Percentiles rank a stretch among this genome's conserved stretches.
Evolutionary conservation across 2,888 invertebrate species (phyloP).

Genomic region (Timema podura): DNA sequence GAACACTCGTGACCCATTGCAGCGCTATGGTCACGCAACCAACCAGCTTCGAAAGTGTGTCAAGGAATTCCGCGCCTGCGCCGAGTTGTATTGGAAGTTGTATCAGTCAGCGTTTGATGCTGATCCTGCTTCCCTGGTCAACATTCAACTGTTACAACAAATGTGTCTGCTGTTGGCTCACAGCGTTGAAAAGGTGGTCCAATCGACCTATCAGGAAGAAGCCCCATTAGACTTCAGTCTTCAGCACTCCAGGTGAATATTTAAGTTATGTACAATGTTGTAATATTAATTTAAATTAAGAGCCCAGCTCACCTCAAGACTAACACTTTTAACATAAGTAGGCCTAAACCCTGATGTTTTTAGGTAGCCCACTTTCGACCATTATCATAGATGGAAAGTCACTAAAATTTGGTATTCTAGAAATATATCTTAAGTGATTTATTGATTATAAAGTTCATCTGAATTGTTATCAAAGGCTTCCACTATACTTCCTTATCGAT

Average conservation of each 20-base stretch:
- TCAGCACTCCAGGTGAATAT: slow-evolving; percentile 4
- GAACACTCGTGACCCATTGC: slow-evolving; percentile 70
- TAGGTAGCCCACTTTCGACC: too few relatives aligned
- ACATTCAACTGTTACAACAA: slow-evolving; percentile 72
- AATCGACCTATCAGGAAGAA: slow-evolving; percentile 46
- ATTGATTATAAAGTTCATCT: too few relatives aligned
- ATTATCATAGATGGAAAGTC: too few relatives aligned
- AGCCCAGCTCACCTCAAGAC: too few relatives aligned
- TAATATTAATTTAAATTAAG: background rate
- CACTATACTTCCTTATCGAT: too few relatives aligned
- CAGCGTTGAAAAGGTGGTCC: slow-evolving; percentile 68
- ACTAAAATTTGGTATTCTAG: too few relatives aligned
- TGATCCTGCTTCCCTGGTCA: slow-evolving; percentile 71
- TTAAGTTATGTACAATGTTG: background rate
- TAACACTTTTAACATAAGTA: too few relatives aligned
- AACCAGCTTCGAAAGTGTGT: slow-evolving; percentile 72
- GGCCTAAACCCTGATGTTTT: too few relatives aligned
- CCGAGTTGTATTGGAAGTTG: slow-evolving; percentile 68
- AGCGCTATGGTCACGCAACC: slow-evolving; percentile 74
- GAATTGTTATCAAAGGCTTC: too few relatives aligned
- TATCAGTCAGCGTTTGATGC: slow-evolving; percentile 85
- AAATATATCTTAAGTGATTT: too few relatives aligned
- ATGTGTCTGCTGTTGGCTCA: slow-evolving; percentile 72
- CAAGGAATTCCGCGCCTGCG: slow-evolving; percentile 65
- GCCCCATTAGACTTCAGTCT: slow-evolving; percentile 27